A percentile compares a stretch with the other conserved stretches of the same genome.
phyloP scores from a whole-genome alignment of 2,888 invertebrate species.

The Saturnia japonica region DNA sequence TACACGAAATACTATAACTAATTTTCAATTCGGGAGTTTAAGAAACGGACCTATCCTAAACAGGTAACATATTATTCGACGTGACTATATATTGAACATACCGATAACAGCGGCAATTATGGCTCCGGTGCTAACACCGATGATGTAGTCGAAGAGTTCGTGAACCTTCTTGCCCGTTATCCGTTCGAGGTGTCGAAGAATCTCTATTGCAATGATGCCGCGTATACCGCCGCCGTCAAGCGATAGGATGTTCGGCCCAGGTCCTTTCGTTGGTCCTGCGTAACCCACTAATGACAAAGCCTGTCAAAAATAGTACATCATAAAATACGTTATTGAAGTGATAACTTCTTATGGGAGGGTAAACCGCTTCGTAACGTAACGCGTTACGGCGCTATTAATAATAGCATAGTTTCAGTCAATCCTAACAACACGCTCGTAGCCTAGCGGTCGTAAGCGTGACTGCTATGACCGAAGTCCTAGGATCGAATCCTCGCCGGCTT shows the following conservation, averaged over 20 bases:
- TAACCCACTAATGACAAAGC: slow-evolving; percentile 87
- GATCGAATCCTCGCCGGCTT: too few species aligned
- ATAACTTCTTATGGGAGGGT: too few species aligned
- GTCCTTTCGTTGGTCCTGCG: slow-evolving; percentile 84
- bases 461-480: too few species aligned
- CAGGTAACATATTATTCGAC: neutral
- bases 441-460: too few species aligned
- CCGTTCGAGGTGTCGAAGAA: slow-evolving; percentile 89
- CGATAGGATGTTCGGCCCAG: slow-evolving; percentile 90
- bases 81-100: slow-evolving; percentile 37
- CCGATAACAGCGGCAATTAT: slow-evolving; percentile 89
- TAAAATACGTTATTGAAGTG: neutral
- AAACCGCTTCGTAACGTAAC: too few species aligned
- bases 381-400: too few species aligned
- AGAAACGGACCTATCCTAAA: neutral
- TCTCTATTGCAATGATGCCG: slow-evolving; percentile 92
- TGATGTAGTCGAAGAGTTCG: slow-evolving; percentile 93
- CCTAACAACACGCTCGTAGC: too few species aligned
- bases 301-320: slow-evolving; percentile 44
- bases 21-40: neutral
- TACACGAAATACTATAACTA: neutral
- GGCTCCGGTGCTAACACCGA: slow-evolving; percentile 92
- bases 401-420: too few species aligned
- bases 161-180: slow-evolving; percentile 85
- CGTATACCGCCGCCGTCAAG: slow-evolving; percentile 96